Base-by-base conservation (phyloP, 2,113 vertebrate genomes). In the Steatornis caripensis region DNA sequence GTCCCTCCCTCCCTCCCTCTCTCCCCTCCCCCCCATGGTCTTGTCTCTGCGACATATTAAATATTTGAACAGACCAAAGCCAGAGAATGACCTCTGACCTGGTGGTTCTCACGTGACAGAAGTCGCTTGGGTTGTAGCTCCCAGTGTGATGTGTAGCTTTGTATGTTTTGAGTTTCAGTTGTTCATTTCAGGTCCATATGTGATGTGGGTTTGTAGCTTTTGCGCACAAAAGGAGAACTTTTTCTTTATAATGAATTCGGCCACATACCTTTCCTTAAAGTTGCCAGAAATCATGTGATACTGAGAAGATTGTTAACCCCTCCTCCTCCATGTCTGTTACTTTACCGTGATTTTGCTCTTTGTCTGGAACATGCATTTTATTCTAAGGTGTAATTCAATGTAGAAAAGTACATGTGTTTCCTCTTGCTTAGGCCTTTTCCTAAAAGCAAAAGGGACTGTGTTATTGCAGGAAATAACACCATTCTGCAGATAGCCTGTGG, bases 401-500 rank as follows among this genome's bases (percentile, higher is more conserved):
- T 53, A 62, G 57, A 62, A 68, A 84, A 88, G 39, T 55, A 70
- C 30, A n/a, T 21, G 22, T 1, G 12, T 95, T 97, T 89, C 83
- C 83, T 95, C 68, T 89, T 3, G 21, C 74, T 54, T 71, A 39
- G 54, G 26, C 55, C 65, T 91, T 81, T 89, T 90, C 58, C 93
- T 91, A 54, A 70, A 78, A 90, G 78, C 71, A 84, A 41, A 85
- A 72, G 51, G 76, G 65, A 20, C 84, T 3, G 15, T 54, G 30
- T 39, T 84, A 17, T 1, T 78, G 79, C 95, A 97, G 95, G 91
- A 96, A 96, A 82, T 90, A 74, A 69, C 51, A 39, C 83, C 39
- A 8, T 54, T 51, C 84, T 89, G 54, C 57, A 84, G 58, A 2
- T 55, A 39, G 51, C 58, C 45, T 41, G 48, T 75, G 39, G 30